These are phyloP conservation scores for Gasterosteus nipponicus DNA, from an alignment of 2,113 vertebrate genomes.

Conservation along the genomic window DNA sequence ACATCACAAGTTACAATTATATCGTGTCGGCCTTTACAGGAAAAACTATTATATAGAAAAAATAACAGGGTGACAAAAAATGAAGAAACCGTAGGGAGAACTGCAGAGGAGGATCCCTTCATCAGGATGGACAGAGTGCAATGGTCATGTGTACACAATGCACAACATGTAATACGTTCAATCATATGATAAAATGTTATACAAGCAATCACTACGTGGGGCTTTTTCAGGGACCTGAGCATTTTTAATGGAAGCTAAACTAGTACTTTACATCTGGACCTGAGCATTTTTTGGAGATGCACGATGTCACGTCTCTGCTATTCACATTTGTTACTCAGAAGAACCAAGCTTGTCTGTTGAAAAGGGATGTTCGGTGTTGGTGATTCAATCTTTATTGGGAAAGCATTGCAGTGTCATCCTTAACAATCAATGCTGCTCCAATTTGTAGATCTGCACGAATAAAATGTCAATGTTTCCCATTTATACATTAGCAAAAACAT, in stretches of 20 bases:
- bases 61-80: too few relatives aligned
- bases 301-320: background rate
- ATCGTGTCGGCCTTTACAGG: too few relatives aligned
- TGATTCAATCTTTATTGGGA: background rate
- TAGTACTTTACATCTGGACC: background rate
- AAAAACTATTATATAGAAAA: too few relatives aligned
- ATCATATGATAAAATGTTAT: background rate
- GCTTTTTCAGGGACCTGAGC: background rate
- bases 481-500: background rate
- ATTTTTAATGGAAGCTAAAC: background rate
- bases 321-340: background rate
- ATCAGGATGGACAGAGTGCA: too few relatives aligned
- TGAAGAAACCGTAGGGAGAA: too few relatives aligned
- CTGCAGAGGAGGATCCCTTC: too few relatives aligned
- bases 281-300: background rate
- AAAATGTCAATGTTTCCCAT: background rate
- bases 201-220: background rate
- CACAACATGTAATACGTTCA: too few relatives aligned
- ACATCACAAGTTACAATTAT: too few relatives aligned
- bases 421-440: background rate
- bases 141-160: too few relatives aligned
- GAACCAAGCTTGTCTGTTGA: background rate
- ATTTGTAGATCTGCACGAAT: background rate
- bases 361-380: background rate
- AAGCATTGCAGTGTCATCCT: too few relatives aligned